These are phyloP conservation scores for Chrysotoxum bicinctum DNA, from an alignment of 2,888 invertebrate species.

Conservation along the genomic window DNA sequence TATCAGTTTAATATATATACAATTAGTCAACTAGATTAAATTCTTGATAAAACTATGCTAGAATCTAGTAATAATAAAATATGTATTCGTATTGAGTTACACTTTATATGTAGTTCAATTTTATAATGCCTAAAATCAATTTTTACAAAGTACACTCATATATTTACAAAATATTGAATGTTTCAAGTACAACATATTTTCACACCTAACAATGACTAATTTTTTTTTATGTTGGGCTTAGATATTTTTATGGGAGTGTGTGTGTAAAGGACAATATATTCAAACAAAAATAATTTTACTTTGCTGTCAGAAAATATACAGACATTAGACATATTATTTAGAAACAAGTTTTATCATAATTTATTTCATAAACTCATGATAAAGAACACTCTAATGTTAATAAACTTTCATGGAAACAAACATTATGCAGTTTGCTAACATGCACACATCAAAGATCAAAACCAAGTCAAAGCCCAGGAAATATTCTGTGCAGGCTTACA, in stretches of 20 bases:
- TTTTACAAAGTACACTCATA: constrained; percentile 39
- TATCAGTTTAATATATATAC: neutral
- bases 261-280: neutral
- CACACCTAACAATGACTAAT: constrained; percentile 63
- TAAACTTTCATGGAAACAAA: constrained; percentile 1
- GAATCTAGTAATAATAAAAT: neutral
- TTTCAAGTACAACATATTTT: constrained; percentile 54
- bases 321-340: neutral
- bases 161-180: constrained; percentile 61
- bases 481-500: constrained; percentile 1
- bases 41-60: neutral
- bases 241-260: neutral
- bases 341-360: constrained; percentile 36
- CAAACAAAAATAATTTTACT: constrained; percentile 17
- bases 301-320: constrained; percentile 20
- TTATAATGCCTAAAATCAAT: neutral
- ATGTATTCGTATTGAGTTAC: neutral
- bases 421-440: constrained; percentile 15
- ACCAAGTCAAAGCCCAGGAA: constrained; percentile 32
- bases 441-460: neutral
- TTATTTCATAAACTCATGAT: constrained; percentile 20
- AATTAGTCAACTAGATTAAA: neutral
- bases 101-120: neutral
- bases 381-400: constrained; percentile 1
- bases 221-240: constrained; percentile 17